phyloP scores from a whole-genome alignment of 2,888 invertebrate species.

The Onchidella celtica region DNA sequence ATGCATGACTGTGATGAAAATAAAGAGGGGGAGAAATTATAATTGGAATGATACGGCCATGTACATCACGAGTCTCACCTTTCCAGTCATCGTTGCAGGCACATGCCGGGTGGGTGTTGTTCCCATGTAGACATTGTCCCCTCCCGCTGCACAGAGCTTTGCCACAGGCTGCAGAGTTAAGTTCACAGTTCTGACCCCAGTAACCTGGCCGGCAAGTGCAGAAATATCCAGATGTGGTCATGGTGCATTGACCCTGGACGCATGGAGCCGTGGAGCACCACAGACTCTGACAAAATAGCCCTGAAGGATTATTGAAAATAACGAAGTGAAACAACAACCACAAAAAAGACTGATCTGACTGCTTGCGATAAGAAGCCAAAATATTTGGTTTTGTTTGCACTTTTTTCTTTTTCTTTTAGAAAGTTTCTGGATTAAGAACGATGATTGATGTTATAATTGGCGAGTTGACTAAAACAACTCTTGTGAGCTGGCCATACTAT shows the following conservation, averaged over 20 bases:
- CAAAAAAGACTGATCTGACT: no score
- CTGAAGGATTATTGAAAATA: conserved; percentile 80
- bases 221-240: conserved; percentile 81
- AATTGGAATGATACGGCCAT: no score
- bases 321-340: no score
- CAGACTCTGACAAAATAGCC: conserved; percentile 88
- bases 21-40: background rate
- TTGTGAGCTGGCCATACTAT: no score
- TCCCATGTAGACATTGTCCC: conserved; percentile 85
- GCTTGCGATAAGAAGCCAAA: no score
- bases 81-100: conserved; percentile 89
- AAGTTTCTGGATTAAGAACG: no score
- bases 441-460: no score
- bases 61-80: no score
- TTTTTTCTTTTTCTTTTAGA: no score
- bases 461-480: no score
- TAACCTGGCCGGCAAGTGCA: conserved; percentile 87
- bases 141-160: conserved; percentile 80
- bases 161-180: conserved; percentile 79
- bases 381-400: no score
- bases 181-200: conserved; percentile 85
- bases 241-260: conserved; percentile 85
- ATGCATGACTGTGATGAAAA: no score
- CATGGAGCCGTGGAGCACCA: conserved; percentile 87
- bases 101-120: conserved; percentile 84